Base-by-base conservation (phyloP, 2,113 vertebrate species). In the Harpagus bidentatus region DNA sequence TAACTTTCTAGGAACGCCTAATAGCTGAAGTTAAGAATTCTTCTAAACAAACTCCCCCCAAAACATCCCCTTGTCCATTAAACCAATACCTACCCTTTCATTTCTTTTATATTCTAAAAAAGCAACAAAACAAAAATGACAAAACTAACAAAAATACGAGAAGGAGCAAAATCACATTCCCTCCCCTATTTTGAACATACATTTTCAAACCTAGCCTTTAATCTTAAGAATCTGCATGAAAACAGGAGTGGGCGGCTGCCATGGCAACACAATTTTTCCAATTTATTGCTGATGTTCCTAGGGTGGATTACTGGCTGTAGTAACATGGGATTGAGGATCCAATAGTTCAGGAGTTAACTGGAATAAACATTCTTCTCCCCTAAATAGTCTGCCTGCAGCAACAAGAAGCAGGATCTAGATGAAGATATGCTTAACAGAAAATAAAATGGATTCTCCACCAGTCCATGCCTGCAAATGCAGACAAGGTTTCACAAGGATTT, bases 251-350 rank as follows among this genome's bases (percentile, higher is more conserved):
- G 63, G 69, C 0, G 10, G 93, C 59, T 96, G 47, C 65, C 52
- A 95, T 61, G 81, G 73, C 77, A 96, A 95, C 70, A 2, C 9
- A 71, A 3, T 82, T 94, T 90, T 94, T 78, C n/a, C 72, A 70
- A 52, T 87, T 91, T 89, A 91, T 78, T 71, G 73, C 55, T 91
- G 50, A 78, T 72, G 31, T 82, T 94, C 73, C 81, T 87, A 40
- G 11, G 22, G 47, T 93, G 69, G 89, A 94, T 95, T 95, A 91
- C 65, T 63, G 86, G n/a, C n/a, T 92, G 16, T 31, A 94, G 71
- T 82, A 95, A 63, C 65, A 82, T 67, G 32, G 61, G 69, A 95
- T 40, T 84, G 83, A 95, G 65, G 65, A 93, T 74, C 61, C 69
- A 84, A 62, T 40, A 89, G 63, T 67, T 91, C 45, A 87, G 59